Percentiles rank a stretch among this genome's conserved stretches.
phyloP scores from a whole-genome alignment of 35 echinoderm and acorn worm genomes.

The Anneissia japonica region DNA sequence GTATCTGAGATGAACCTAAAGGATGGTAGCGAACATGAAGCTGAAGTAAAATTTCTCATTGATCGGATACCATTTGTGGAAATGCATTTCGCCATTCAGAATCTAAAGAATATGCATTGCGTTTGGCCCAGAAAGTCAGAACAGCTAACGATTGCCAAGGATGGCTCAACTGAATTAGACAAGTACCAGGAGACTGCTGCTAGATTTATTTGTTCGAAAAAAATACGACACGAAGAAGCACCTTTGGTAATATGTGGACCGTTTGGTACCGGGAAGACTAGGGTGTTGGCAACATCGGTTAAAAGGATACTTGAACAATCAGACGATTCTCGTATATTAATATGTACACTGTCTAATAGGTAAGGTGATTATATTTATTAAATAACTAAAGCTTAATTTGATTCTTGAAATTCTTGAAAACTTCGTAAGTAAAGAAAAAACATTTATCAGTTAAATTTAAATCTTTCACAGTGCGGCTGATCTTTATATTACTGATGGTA shows the following conservation, averaged over 20 bases:
- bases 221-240: slow-evolving; percentile 60
- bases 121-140: slow-evolving; percentile 45
- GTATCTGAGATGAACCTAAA: slow-evolving; percentile 22
- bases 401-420: too few relatives aligned
- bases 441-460: too few relatives aligned
- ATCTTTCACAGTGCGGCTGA: slow-evolving; percentile 66
- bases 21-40: background rate
- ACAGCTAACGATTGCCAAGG: too few relatives aligned
- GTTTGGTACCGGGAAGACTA: slow-evolving; percentile 86
- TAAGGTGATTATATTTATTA: too few relatives aligned
- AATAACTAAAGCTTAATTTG: too few relatives aligned
- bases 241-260: too few relatives aligned
- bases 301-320: slow-evolving; percentile 26
- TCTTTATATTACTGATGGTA: slow-evolving; percentile 76
- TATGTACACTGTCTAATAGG: slow-evolving; percentile 93
- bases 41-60: slow-evolving; percentile 28
- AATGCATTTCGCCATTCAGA: slow-evolving; percentile 43
- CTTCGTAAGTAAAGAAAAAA: too few relatives aligned
- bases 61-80: slow-evolving; percentile 40
- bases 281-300: slow-evolving; percentile 45
- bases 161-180: background rate
- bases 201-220: slow-evolving; percentile 55
- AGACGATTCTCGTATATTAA: slow-evolving; percentile 39
- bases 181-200: slow-evolving; percentile 16
- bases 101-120: slow-evolving; percentile 21